Evolutionary conservation across 2,113 vertebrate genomes (phyloP).

Genomic region (Saguinus midas): DNA sequence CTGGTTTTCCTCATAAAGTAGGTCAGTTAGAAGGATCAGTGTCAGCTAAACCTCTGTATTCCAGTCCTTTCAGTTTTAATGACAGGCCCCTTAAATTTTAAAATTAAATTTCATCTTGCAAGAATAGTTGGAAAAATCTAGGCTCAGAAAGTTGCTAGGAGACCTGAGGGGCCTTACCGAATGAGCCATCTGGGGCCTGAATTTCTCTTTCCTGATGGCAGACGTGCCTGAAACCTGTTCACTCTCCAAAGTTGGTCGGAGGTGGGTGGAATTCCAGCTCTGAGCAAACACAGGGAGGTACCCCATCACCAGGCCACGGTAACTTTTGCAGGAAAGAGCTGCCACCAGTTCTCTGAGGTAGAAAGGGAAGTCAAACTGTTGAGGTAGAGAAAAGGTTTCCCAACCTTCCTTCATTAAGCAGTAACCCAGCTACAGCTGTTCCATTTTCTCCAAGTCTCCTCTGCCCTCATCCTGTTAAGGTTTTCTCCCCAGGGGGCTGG

Average conservation of each 20-base stretch:
- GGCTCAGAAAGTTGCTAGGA: neutral
- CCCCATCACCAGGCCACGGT: fast-evolving
- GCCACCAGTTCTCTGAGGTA: neutral
- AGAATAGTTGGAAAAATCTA: slow-evolving; percentile 44
- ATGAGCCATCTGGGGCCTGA: neutral
- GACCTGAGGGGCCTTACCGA: neutral
- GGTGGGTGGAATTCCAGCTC: neutral
- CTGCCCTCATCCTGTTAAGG: neutral
- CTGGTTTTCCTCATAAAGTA: neutral
- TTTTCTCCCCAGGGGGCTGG: neutral
- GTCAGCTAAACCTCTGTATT: neutral
- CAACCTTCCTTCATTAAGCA: neutral
- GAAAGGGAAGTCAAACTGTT: neutral
- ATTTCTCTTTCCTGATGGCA: neutral
- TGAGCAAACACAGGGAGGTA: neutral
- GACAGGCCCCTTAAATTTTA: neutral
- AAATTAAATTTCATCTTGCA: slow-evolving; percentile 52
- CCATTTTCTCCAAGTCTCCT: neutral
- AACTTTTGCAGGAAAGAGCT: neutral
- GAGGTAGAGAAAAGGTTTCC: neutral
- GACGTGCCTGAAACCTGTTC: neutral
- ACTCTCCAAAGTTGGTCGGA: neutral
- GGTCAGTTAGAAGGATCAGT: neutral
- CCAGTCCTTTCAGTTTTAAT: neutral
- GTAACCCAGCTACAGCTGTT: neutral